phyloP scores from a whole-genome alignment of 1,140 invertebrate species.

The Drosophila simulans region DNA sequence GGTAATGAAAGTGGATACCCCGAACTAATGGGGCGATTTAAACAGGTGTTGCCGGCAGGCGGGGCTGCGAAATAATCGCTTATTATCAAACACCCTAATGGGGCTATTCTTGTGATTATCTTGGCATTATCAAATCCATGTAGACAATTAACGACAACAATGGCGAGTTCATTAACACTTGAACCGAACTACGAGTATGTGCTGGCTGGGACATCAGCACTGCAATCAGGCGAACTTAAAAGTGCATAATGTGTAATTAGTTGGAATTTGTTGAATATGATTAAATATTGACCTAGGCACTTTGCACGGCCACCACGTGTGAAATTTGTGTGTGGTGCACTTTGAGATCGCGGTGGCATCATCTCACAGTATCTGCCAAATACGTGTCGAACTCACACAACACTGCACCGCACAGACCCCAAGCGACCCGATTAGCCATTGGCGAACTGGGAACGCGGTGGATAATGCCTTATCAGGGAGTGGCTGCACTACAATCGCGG shows the following conservation, averaged over 20 bases:
- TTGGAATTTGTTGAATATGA: slow-evolving; percentile 35
- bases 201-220: no score
- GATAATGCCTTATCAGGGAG: slow-evolving; percentile 40
- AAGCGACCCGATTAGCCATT: slow-evolving; percentile 42
- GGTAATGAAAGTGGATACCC: slow-evolving; percentile 46
- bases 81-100: slow-evolving; percentile 16
- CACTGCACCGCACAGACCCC: slow-evolving; percentile 30
- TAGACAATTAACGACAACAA: slow-evolving; percentile 22
- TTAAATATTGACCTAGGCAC: slow-evolving; percentile 44
- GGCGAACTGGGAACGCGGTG: background rate
- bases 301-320: slow-evolving; percentile 39
- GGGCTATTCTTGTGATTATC: slow-evolving; percentile 24
- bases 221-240: no score
- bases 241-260: slow-evolving; percentile 27
- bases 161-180: slow-evolving; percentile 44
- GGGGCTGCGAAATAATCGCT: slow-evolving; percentile 10
- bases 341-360: slow-evolving; percentile 45
- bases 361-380: slow-evolving; percentile 13
- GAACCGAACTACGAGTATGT: slow-evolving; percentile 11
- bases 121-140: background rate
- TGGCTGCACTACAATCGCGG: slow-evolving; percentile 20
- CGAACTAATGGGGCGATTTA: slow-evolving; percentile 36
- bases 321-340: slow-evolving; percentile 27
- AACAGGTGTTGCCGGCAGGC: slow-evolving; percentile 13
- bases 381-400: slow-evolving; percentile 11